Conservation (phyloP, 2,797 vertebrate species). For the Amblyraja radiata region DNA sequence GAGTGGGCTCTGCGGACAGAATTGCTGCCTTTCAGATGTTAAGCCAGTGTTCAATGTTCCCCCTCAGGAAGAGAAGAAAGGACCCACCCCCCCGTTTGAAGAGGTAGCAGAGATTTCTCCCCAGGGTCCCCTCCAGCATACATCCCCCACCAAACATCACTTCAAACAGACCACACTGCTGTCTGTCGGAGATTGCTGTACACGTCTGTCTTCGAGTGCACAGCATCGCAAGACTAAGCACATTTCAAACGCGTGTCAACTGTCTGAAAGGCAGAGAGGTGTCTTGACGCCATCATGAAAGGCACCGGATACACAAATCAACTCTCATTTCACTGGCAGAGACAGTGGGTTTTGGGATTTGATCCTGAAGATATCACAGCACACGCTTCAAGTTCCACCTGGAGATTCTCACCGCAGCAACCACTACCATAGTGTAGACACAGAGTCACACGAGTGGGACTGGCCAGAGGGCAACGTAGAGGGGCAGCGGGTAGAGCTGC, state of each 20-base stretch:
- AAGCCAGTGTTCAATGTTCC: neutral
- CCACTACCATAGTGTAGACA: neutral
- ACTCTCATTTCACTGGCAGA: neutral
- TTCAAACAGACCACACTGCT: neutral
- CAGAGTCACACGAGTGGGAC: no score
- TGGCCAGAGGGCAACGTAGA: no score
- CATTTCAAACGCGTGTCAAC: neutral
- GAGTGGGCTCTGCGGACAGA: neutral
- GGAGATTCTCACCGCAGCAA: neutral
- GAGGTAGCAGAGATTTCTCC: neutral
- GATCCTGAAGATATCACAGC: neutral
- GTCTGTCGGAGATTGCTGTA: neutral
- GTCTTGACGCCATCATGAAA: neutral
- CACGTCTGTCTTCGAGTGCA: neutral
- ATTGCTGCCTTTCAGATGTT: neutral
- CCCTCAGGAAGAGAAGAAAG: neutral
- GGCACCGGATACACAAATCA: neutral
- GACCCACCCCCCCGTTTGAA: neutral
- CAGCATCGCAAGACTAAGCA: neutral
- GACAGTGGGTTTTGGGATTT: neutral
- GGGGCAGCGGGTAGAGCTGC: no score
- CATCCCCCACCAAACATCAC: neutral
- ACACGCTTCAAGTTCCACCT: neutral
- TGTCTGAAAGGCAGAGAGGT: neutral
- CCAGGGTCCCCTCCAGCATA: neutral